phyloP scores from a whole-genome alignment of 2,888 invertebrate genomes.

The Disparrhopalites patrizii region DNA sequence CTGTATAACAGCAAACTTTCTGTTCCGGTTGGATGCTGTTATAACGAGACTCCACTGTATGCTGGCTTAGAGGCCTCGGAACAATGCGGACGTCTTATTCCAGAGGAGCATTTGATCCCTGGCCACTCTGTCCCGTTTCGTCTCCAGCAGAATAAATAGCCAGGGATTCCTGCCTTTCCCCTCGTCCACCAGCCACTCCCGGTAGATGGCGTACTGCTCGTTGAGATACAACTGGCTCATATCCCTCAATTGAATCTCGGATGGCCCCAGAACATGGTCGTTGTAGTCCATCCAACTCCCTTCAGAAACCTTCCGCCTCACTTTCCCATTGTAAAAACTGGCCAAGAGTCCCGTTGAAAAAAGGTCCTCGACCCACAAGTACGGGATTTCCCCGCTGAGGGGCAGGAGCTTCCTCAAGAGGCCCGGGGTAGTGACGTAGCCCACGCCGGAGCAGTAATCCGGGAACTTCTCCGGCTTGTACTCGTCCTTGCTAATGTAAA shows the following conservation, averaged over 20 bases:
- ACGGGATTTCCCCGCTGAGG: not conserved
- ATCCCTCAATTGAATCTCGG: not conserved
- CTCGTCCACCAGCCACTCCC: not conserved
- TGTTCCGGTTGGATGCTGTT: too few species aligned
- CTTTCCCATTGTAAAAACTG: not conserved
- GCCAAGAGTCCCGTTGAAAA: slow-evolving; percentile 9
- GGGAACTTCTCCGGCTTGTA: slow-evolving; percentile 17
- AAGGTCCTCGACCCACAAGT: slow-evolving; percentile 14
- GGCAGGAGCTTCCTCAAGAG: not conserved
- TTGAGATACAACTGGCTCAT: slow-evolving; percentile 2
- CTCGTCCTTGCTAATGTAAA: slow-evolving; percentile 17
- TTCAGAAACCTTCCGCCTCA: not conserved
- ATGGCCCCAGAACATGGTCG: not conserved
- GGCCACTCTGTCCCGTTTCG: too few species aligned
- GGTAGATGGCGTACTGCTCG: slow-evolving; percentile 10
- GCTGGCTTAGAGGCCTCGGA: too few species aligned
- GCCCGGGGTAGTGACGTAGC: slow-evolving; percentile 3
- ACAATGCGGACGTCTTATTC: too few species aligned
- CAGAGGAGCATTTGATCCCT: too few species aligned
- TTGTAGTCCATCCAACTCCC: not conserved
- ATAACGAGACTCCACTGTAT: too few species aligned
- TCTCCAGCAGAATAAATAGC: slow-evolving; percentile 13
- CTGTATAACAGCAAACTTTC: too few species aligned
- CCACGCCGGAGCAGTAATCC: slow-evolving; percentile 13
- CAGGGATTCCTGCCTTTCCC: not conserved